Percentiles rank a stretch among this genome's conserved stretches.
Conservation (phyloP, 2,113 vertebrate genomes). For the Gadus macrocephalus region DNA sequence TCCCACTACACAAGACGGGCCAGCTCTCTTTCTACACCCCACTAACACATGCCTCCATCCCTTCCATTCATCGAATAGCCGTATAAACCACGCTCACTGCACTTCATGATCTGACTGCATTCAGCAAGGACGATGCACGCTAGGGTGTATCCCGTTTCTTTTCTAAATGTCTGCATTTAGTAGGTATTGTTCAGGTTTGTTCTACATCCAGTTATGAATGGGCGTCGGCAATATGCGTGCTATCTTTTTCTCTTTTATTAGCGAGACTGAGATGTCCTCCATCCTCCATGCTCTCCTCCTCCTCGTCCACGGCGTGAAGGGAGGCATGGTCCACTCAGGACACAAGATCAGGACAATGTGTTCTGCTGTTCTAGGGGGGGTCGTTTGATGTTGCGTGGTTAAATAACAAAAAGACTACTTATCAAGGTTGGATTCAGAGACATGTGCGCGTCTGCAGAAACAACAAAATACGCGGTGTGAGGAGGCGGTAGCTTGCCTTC, state of each 20-base stretch:
- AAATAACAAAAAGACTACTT: constrained; percentile 25
- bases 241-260: constrained; percentile 21
- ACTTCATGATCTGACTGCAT: no score
- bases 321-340: constrained; percentile 39
- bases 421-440: constrained; percentile 21
- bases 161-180: no score
- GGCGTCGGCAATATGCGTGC: constrained; percentile 52
- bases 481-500: no score
- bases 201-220: constrained; percentile 60
- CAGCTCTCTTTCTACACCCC: no score
- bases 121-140: no score
- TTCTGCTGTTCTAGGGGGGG: constrained; percentile 44
- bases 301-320: constrained; percentile 41
- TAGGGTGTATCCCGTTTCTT: no score
- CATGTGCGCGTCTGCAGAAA: neutral
- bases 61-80: no score
- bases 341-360: constrained; percentile 68
- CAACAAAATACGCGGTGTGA: no score
- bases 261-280: constrained; percentile 20
- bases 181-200: constrained; percentile 8
- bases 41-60: no score
- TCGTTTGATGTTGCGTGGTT: constrained; percentile 54
- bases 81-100: no score
- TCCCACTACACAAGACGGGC: no score
- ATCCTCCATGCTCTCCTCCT: constrained; percentile 12